These are phyloP conservation scores for Bradysia coprophila DNA, from an alignment of 1,140 invertebrate species.

Conservation along the genomic window DNA sequence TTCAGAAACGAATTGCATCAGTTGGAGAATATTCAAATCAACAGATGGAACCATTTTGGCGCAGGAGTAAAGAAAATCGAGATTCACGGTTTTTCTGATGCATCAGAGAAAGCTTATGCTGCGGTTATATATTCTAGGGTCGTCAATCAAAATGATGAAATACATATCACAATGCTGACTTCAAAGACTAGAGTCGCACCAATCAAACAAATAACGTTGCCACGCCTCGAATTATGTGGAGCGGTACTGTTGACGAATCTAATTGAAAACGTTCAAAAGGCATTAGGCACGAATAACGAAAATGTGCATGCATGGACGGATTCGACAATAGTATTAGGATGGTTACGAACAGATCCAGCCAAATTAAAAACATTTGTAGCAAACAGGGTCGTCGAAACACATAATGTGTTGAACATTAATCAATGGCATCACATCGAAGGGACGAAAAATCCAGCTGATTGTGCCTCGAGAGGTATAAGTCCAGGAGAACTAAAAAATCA, in stretches of 20 bases:
- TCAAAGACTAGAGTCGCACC: constrained; percentile 22
- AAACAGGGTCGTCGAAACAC: too few species aligned
- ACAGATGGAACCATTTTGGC: not conserved
- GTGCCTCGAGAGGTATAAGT: constrained; percentile 4
- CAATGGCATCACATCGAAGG: constrained; percentile 9
- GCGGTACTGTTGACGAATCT: constrained; percentile 8
- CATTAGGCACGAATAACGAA: not conserved
- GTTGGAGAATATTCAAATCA: constrained; percentile 5
- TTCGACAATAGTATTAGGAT: too few species aligned
- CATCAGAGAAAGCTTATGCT: constrained; percentile 12
- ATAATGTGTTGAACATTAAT: constrained; percentile 5
- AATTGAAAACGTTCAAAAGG: constrained; percentile 1
- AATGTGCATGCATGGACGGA: too few species aligned
- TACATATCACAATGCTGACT: constrained; percentile 11
- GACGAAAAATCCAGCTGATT: too few species aligned
- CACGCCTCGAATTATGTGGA: constrained; percentile 12
- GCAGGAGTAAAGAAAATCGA: constrained; percentile 4
- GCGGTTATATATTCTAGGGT: constrained; percentile 12
- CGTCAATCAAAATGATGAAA: constrained; percentile 5
- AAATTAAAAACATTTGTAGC: constrained; percentile 17
- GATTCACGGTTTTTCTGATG: constrained; percentile 17
- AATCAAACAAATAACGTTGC: constrained; percentile 10
- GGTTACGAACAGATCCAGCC: constrained; percentile 11
- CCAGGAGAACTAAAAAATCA: constrained; percentile 4
- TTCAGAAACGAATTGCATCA: constrained; percentile 6